Evolutionary conservation across 2,797 vertebrate genomes (phyloP).

Genomic region (Valencia hispanica): DNA sequence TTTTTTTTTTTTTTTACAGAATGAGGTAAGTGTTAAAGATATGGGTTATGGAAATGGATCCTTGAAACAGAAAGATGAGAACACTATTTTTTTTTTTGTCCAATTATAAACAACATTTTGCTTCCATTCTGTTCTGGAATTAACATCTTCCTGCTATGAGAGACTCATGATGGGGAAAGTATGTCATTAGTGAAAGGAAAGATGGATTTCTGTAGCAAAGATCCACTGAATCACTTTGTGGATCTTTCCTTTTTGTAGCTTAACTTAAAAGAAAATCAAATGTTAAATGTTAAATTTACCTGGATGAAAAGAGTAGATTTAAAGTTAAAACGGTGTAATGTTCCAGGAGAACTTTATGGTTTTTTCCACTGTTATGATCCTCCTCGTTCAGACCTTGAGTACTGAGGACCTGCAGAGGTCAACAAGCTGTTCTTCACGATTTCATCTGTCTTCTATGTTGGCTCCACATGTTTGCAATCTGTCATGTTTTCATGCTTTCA

Average conservation of each 20-base stretch:
- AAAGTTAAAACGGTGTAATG: background rate
- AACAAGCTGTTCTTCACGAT: conserved; percentile 11
- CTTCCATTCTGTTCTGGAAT: background rate
- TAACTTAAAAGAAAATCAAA: background rate
- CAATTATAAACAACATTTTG: background rate
- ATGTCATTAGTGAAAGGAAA: background rate
- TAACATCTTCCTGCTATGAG: background rate
- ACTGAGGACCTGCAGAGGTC: conserved; percentile 31
- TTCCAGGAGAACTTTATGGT: background rate
- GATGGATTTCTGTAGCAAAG: background rate
- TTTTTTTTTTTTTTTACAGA: background rate
- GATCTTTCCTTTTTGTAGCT: background rate
- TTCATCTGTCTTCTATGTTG: conserved; percentile 68
- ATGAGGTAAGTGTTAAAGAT: background rate
- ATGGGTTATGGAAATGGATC: too few species aligned
- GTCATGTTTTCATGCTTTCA: conserved; percentile 69
- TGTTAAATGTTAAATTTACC: too few species aligned
- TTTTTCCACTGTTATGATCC: conserved; percentile 11
- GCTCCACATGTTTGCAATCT: conserved; percentile 78
- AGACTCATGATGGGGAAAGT: background rate
- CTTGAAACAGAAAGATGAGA: background rate
- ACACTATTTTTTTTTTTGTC: background rate
- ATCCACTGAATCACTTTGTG: background rate
- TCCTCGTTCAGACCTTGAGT: conserved; percentile 19
- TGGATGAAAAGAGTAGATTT: background rate